Evolutionary conservation across 1,140 invertebrate species (phyloP).

Genomic region (Mactra quadrangularis): DNA sequence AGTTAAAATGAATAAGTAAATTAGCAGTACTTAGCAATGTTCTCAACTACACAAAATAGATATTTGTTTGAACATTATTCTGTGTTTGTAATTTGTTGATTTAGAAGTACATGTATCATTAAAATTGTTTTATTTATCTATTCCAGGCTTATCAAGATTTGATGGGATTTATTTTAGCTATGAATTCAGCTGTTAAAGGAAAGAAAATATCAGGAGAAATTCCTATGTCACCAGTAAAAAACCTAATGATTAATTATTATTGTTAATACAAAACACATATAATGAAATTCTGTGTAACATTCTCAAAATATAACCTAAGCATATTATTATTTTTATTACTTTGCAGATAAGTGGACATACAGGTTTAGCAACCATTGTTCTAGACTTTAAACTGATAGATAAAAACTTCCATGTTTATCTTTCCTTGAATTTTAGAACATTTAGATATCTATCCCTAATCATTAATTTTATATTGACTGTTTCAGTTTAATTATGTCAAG

Average conservation of each 20-base stretch:
- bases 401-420: background rate
- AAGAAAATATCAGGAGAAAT: conserved; percentile 29
- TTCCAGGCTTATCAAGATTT: conserved; percentile 52
- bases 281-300: background rate
- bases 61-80: background rate
- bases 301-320: background rate
- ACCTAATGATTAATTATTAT: no score
- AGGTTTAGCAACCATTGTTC: background rate
- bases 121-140: background rate
- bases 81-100: background rate
- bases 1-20: no score
- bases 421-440: no score
- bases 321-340: background rate
- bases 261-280: no score
- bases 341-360: background rate
- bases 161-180: conserved; percentile 40
- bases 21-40: no score
- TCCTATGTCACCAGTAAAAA: conserved; percentile 35
- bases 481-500: no score
- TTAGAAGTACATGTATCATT: background rate
- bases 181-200: conserved; percentile 55
- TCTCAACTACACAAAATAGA: no score
- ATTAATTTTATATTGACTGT: no score
- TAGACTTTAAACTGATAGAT: background rate
- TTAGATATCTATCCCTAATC: no score